These are phyloP conservation scores for Batillaria attramentaria DNA, from an alignment of 1,140 invertebrate genomes.

Conservation along the genomic window DNA sequence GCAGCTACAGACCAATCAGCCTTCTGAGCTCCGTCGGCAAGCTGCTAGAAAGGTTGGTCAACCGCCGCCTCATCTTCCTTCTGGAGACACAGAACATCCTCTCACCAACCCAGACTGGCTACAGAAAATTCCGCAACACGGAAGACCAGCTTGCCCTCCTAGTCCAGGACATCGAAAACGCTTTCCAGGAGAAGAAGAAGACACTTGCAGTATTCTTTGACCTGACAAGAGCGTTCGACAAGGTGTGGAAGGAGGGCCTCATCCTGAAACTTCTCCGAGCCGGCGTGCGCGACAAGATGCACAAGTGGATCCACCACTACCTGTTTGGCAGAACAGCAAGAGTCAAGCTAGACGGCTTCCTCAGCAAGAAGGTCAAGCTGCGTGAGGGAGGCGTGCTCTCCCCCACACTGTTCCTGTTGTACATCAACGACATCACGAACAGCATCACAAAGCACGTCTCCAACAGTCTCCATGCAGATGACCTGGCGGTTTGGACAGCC, in stretches of 20 bases:
- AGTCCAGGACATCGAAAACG: constrained; percentile 25
- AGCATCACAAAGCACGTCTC: constrained; percentile 1
- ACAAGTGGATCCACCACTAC: constrained; percentile 22
- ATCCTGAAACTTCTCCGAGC: constrained; percentile 1
- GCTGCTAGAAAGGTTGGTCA: constrained; percentile 14
- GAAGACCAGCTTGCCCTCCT: constrained; percentile 30
- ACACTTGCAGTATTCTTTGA: constrained; percentile 6
- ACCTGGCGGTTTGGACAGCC: constrained; percentile 24
- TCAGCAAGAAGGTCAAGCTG: constrained; percentile 5
- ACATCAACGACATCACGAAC: constrained; percentile 8
- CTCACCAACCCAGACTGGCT: constrained; percentile 24
- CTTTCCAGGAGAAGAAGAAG: constrained; percentile 5
- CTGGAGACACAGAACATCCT: constrained; percentile 21
- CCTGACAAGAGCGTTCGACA: constrained; percentile 24
- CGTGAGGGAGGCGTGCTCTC: too few relatives aligned
- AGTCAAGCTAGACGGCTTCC: constrained; percentile 20
- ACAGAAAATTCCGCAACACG: constrained; percentile 15
- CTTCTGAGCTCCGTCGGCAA: constrained; percentile 33
- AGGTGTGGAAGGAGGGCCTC: constrained; percentile 25
- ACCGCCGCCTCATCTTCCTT: constrained; percentile 1
- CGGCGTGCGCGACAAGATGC: constrained; percentile 6
- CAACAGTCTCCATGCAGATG: constrained; percentile 26
- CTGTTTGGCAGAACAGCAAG: constrained; percentile 19
- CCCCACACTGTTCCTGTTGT: constrained; percentile 22
- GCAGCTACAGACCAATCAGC: constrained; percentile 36